Evolutionary conservation across 2,113 vertebrate species (phyloP), one percentile per base, ranked within the genome.

Genomic region (Amblyopsis rosae): DNA sequence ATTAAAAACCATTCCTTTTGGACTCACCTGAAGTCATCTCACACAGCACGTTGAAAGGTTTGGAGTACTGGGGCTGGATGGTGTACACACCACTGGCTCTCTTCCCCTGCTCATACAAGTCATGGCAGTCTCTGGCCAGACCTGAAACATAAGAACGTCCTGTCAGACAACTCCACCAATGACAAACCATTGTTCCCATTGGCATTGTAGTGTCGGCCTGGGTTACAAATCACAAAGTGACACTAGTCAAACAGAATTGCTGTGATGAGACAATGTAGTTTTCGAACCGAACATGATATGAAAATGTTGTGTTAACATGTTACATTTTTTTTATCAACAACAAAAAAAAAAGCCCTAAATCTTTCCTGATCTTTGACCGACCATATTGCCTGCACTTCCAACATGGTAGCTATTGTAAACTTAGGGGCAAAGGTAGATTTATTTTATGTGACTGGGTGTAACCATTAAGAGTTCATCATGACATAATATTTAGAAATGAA

Each of bases 21-120:
- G 59, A 63, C 84, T 87, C 86, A 96, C 95, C 95, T 86, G 90
- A 4, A 0, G 83, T 92, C 91, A 96, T 94, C 58, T 95, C 88
- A 0, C 95, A 96, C 81, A 92, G 91, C 63, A 93, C 95, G 51
- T 84, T 75, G 79, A 96, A 96, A 0, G 93, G 88, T 2, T 68
- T 75, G 0, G 92, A 92, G 33, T 82, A 87, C 4, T 56, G 10
- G 0, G 95, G 94, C 33, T 95, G 94, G 80, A 96, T 91, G 11
- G 88, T 84, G 82, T 94, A 95, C 12, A 96, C 0, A 0, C 94
- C 94, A 0, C 93, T 95, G 70, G 60, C 84, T 47, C 81, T 79
- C 72, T 94, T 90, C 1, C 95, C 90, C 0, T 79, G 78, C 9
- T 88, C 62, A 17, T 94, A 95, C 58, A 96, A 87, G 26, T 94